A percentile compares a stretch with the other conserved stretches of the same genome.
Conservation (phyloP, 2,797 vertebrate species). For the Petrocephalus sullivani region DNA sequence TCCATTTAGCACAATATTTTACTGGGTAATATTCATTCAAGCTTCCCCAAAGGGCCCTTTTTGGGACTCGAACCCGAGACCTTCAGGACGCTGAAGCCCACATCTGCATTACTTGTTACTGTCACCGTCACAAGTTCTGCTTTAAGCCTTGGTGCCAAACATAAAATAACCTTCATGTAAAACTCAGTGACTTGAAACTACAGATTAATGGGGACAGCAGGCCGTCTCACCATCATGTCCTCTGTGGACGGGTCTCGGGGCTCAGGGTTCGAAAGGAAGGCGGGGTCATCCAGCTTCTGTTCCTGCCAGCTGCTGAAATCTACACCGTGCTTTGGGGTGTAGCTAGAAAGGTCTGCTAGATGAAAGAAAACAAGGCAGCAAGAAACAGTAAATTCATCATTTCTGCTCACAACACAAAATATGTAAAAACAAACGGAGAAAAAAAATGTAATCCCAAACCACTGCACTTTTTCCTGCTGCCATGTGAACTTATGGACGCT, state of each 20-base stretch:
- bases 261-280: conserved; percentile 37
- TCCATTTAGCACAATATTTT: not conserved
- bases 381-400: not conserved
- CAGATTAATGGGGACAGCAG: not conserved
- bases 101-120: not conserved
- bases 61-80: not conserved
- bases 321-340: conserved; percentile 83
- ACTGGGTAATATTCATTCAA: not conserved
- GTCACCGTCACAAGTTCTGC: not conserved
- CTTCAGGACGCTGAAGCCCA: not conserved
- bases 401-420: not conserved
- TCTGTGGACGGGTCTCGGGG: conserved; percentile 45
- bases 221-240: conserved; percentile 78
- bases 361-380: not conserved
- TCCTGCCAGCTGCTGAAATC: conserved; percentile 86
- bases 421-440: not conserved
- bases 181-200: not conserved
- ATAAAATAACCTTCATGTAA: not conserved
- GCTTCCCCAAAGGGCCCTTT: not conserved
- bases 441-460: not conserved
- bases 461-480: not conserved
- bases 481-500: not conserved
- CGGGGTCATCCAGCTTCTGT: conserved; percentile 64
- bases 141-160: not conserved
- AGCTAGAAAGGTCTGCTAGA: conserved; percentile 77